Evolutionary conservation across 2,888 invertebrate species (phyloP), one percentile per base, ranked within the genome.

Genomic region (Sarcophaga carnaria): DNA sequence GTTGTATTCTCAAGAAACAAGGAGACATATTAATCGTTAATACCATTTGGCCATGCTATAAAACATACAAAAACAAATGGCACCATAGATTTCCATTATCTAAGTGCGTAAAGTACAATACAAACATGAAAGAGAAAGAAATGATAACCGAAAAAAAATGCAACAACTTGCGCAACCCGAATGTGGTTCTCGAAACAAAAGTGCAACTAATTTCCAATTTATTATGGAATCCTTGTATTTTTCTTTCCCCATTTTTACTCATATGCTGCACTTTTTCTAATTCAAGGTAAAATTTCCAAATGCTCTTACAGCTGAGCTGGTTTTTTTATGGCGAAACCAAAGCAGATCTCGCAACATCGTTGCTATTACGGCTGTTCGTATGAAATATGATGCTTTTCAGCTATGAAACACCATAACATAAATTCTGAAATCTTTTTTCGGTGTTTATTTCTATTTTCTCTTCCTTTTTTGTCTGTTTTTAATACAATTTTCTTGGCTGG

Each of bases 351-450:
- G 37, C 37, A 37, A 37, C 37, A 37, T 37, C 37, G 8, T 37
- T 37, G 37, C 37, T 37, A 37, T 77, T n/a, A 17, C 47, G 66
- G 59, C 60, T 66, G 77, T 77, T 60, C 60, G 71, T 78, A 88
- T 88, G 86, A 89, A 86, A 87, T 89, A 89, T 88, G 82, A 85
- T 88, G 81, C 87, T 85, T 85, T 88, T 89, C 89, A 88, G 82
- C 88, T 87, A 84, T 85, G 85, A 88, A 89, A 78, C 85, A 85
- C 80, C 78, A 80, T 71, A 87, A 89, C 85, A 89, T 89, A 89
- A 89, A 89, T 89, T 89, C 80, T 64, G 67, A 70, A 78, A 20
- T 74, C 71, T 82, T 66, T 37, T 64, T 72, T 72, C 37, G 2
- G 37, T 37, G 37, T 2, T 78, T 80, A 49, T 76, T 80, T 83